Conservation (phyloP, 2,113 vertebrate genomes). For the Fukomys damarensis region DNA sequence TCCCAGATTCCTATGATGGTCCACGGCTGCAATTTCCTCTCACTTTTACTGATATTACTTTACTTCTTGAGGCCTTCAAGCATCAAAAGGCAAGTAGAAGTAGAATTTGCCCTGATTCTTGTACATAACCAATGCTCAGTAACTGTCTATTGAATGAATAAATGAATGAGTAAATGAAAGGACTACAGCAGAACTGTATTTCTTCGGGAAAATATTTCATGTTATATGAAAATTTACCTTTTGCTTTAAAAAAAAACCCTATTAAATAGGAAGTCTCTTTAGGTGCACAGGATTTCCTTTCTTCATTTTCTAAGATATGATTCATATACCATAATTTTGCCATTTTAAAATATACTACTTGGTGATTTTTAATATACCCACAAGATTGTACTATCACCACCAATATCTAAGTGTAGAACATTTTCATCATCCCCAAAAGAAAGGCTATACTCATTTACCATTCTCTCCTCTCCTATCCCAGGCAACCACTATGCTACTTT, state of each 20-base stretch:
- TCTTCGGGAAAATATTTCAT: constrained; percentile 19
- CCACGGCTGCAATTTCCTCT: constrained; percentile 95
- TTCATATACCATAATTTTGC: not conserved
- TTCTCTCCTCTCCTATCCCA: not conserved
- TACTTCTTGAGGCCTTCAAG: constrained; percentile 92
- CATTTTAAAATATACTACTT: constrained; percentile 45
- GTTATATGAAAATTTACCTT: not conserved
- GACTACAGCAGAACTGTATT: constrained; percentile 13
- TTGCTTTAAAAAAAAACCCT: constrained; percentile 35
- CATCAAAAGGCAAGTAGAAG: constrained; percentile 89
- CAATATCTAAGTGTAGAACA: constrained; percentile 33
- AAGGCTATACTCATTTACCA: not conserved
- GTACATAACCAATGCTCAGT: not conserved
- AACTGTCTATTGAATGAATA: not conserved
- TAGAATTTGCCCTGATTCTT: constrained; percentile 42
- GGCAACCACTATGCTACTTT: not conserved
- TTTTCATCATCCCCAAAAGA: constrained; percentile 14
- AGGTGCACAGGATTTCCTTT: constrained; percentile 24
- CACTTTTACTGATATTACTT: constrained; percentile 88
- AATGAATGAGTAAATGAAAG: not conserved
- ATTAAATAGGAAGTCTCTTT: constrained; percentile 22
- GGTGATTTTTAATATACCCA: constrained; percentile 24
- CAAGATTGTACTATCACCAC: not conserved
- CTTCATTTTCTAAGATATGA: constrained; percentile 37
- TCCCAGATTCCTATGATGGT: constrained; percentile 92